phyloP scores from a whole-genome alignment of 2,888 invertebrate genomes.

The Isotomurus palustris region DNA sequence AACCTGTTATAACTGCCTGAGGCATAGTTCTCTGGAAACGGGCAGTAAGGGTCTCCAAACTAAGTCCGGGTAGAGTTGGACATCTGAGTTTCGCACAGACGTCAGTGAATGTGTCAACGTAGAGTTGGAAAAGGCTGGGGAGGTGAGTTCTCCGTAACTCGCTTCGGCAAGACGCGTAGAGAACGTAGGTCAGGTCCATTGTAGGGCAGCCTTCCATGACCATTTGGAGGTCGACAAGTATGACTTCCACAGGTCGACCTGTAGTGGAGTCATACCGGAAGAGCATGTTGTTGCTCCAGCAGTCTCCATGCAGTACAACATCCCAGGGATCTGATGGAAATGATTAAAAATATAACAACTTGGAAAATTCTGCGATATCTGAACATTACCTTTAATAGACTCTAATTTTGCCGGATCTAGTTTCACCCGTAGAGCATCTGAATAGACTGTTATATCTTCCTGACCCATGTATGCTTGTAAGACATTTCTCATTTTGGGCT shows the following conservation, averaged over 20 bases:
- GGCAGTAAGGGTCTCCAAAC: slow-evolving; percentile 5
- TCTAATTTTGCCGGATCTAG: no score
- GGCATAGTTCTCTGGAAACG: slow-evolving; percentile 19
- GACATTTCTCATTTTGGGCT: no score
- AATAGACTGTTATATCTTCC: no score
- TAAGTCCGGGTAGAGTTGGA: slow-evolving; percentile 18
- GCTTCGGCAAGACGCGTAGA: slow-evolving; percentile 15
- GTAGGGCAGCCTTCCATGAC: slow-evolving; percentile 14
- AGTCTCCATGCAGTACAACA: slow-evolving; percentile 17
- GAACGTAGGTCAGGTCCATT: slow-evolving; percentile 15
- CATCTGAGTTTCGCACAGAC: slow-evolving; percentile 14
- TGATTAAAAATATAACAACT: no score
- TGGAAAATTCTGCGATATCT: no score
- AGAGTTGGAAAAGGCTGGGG: slow-evolving; percentile 5
- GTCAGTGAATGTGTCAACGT: slow-evolving; percentile 18
- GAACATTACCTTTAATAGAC: no score
- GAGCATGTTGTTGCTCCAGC: slow-evolving; percentile 23
- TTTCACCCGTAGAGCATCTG: no score
- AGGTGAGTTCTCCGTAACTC: slow-evolving; percentile 12
- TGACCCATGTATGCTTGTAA: no score
- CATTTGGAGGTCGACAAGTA: slow-evolving; percentile 23
- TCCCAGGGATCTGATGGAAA: slow-evolving; percentile 22
- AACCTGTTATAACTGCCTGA: slow-evolving; percentile 12
- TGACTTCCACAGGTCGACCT: slow-evolving; percentile 11
- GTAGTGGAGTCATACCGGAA: slow-evolving; percentile 17